These are phyloP conservation scores for Phalanger gymnotis DNA, from an alignment of 2,797 vertebrate genomes.

Conservation along the genomic window DNA sequence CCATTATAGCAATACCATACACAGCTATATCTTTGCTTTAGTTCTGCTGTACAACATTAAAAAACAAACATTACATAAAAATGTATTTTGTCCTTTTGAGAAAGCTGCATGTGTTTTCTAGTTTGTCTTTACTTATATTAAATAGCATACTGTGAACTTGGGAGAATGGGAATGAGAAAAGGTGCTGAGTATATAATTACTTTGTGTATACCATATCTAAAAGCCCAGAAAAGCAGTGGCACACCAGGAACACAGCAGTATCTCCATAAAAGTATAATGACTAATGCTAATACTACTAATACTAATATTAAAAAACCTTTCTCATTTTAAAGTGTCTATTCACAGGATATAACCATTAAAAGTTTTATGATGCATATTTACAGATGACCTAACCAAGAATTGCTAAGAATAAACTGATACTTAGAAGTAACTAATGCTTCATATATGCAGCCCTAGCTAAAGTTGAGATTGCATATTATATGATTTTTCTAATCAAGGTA, in stretches of 20 bases:
- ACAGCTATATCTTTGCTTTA: background rate
- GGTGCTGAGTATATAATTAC: background rate
- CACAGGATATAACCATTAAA: constrained; percentile 39
- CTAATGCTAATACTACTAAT: background rate
- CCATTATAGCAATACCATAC: no score
- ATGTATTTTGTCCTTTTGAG: constrained; percentile 19
- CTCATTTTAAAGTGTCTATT: constrained; percentile 5
- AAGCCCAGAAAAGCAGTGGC: background rate
- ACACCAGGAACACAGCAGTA: background rate
- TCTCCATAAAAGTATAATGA: background rate
- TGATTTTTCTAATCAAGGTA: constrained; percentile 64
- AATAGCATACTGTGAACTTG: background rate
- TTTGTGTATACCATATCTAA: background rate
- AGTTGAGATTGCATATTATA: constrained; percentile 60
- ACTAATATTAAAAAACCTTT: constrained; percentile 6
- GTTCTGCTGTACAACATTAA: background rate
- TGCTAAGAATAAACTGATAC: constrained; percentile 53
- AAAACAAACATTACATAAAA: constrained; percentile 27
- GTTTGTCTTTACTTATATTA: constrained; percentile 10
- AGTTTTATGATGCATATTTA: constrained; percentile 32
- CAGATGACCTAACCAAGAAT: constrained; percentile 44
- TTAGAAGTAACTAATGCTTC: constrained; percentile 43
- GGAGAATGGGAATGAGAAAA: constrained; percentile 26
- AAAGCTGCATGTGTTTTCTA: constrained; percentile 8
- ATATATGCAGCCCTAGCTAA: constrained; percentile 52